These are phyloP conservation scores for Perdita meconis DNA, from an alignment of 2,888 invertebrate species.

Conservation along the genomic window DNA sequence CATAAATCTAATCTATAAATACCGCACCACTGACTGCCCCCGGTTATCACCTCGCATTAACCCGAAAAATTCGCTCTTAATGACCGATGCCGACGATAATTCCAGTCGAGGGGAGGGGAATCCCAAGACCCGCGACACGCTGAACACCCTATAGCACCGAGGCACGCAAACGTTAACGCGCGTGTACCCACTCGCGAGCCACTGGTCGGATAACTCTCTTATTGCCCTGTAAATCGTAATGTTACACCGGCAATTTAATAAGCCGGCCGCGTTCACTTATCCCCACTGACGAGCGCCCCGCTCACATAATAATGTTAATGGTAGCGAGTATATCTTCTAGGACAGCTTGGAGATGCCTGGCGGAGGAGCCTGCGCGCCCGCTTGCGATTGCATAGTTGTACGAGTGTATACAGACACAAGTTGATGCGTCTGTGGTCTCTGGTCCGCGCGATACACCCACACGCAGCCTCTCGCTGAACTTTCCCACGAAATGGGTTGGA, in stretches of 20 bases:
- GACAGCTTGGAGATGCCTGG: conserved; percentile 50
- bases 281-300: conserved; percentile 73
- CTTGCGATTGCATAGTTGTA: background rate
- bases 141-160: conserved; percentile 36
- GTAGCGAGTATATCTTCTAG: conserved; percentile 75
- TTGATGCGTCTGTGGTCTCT: background rate
- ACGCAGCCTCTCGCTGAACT: too few relatives aligned
- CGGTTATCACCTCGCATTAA: conserved; percentile 21
- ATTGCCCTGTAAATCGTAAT: conserved; percentile 78
- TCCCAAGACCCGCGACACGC: background rate
- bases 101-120: background rate
- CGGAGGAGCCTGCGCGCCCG: conserved; percentile 6
- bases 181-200: conserved; percentile 62
- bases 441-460: conserved; percentile 23
- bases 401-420: too few relatives aligned
- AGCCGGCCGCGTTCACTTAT: conserved; percentile 76
- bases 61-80: conserved; percentile 6
- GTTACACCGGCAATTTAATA: conserved; percentile 79
- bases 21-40: background rate
- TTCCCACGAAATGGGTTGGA: background rate
- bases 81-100: conserved; percentile 20
- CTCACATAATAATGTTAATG: conserved; percentile 79
- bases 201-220: conserved; percentile 74
- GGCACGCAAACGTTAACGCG: conserved; percentile 63
- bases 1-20: conserved; percentile 26